These are phyloP conservation scores for Regulus satrapa DNA, from an alignment of 2,113 vertebrate genomes.

Conservation along the genomic window DNA sequence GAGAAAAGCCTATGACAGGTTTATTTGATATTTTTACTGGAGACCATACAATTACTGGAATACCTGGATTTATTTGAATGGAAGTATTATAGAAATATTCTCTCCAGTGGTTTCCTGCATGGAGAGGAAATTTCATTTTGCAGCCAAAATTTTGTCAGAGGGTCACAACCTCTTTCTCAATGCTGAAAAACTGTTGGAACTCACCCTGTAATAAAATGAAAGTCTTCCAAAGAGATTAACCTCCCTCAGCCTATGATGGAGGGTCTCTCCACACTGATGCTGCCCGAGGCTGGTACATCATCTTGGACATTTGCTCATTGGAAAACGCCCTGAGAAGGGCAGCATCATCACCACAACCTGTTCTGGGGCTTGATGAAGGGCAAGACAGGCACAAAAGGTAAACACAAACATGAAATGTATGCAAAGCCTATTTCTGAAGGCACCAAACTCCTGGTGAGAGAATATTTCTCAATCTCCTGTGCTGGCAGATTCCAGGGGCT, in stretches of 20 bases:
- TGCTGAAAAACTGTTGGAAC: constrained; percentile 34
- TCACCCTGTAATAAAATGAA: constrained; percentile 25
- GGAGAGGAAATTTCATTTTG: constrained; percentile 55
- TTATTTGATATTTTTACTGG: constrained; percentile 66
- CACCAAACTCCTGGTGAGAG: not conserved
- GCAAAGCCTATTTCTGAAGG: not conserved
- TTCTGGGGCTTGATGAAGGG: not conserved
- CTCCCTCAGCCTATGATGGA: not conserved
- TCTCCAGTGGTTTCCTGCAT: constrained; percentile 47
- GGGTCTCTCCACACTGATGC: accelerated
- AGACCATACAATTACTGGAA: constrained; percentile 63
- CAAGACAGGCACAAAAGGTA: not conserved
- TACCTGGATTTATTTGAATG: constrained; percentile 65
- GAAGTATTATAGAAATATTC: constrained; percentile 62
- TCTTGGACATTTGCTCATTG: not conserved
- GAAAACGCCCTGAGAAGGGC: not conserved
- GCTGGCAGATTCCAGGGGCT: accelerated
- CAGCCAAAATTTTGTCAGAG: constrained; percentile 63
- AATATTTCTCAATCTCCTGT: not conserved
- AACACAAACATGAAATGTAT: not conserved
- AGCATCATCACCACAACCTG: not conserved
- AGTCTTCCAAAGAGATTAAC: constrained; percentile 26
- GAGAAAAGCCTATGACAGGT: constrained; percentile 53
- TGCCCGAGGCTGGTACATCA: not conserved
- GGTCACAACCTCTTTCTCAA: constrained; percentile 47